Conservation (phyloP, 2,113 vertebrate genomes). For the Tor tambroides region DNA sequence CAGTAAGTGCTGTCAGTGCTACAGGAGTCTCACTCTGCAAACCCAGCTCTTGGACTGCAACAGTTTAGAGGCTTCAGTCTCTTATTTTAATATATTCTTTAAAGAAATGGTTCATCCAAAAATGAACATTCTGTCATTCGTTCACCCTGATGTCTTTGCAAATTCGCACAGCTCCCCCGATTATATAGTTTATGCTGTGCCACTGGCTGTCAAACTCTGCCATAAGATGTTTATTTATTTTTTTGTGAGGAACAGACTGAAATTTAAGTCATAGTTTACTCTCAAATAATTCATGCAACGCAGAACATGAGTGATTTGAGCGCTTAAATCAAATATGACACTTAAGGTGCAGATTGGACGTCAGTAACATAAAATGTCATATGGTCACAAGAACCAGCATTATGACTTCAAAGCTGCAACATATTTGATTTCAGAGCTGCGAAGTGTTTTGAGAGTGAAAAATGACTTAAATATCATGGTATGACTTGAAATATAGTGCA, state of each 20-base stretch:
- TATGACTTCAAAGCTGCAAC: neutral
- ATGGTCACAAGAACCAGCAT: neutral
- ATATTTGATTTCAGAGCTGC: neutral
- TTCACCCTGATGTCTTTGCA: neutral
- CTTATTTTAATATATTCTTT: neutral
- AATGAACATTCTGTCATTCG: neutral
- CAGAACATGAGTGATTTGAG: neutral
- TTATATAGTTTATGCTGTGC: too few relatives aligned
- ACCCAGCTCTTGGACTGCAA: neutral
- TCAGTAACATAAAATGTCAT: neutral
- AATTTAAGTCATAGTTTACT: neutral
- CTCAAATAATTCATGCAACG: neutral
- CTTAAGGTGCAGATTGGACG: too few relatives aligned
- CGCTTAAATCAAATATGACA: neutral
- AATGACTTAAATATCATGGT: neutral
- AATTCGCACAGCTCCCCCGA: too few relatives aligned
- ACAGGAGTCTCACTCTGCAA: neutral
- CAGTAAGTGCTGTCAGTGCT: slow-evolving; percentile 10
- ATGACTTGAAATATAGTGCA: neutral
- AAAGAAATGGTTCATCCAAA: neutral
- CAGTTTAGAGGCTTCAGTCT: neutral
- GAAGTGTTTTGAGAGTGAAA: neutral
- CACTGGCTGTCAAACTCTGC: too few relatives aligned
- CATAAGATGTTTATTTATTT: too few relatives aligned
- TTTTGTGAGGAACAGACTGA: neutral